Evolutionary conservation across 1,140 invertebrate genomes (phyloP).

Genomic region (Drosophila serrata): DNA sequence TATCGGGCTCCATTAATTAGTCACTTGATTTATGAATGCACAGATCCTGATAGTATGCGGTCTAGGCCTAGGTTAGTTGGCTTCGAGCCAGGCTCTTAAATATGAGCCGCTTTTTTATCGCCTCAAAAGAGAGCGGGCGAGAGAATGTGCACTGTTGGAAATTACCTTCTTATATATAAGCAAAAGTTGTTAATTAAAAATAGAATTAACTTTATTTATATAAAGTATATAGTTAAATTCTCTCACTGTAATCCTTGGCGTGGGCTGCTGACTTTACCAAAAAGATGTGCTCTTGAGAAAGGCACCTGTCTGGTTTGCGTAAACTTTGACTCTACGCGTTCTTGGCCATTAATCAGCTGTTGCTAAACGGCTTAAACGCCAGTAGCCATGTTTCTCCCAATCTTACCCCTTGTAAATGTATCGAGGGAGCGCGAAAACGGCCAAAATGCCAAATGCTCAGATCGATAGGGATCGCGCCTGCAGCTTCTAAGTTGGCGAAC

Average conservation of each 20-base stretch:
- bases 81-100: conserved; percentile 18
- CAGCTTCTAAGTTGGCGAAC: conserved; percentile 55
- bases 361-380: conserved; percentile 75
- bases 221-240: too few species aligned
- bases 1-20: conserved; percentile 78
- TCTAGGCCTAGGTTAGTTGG: background rate
- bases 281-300: conserved; percentile 10
- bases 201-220: too few species aligned
- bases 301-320: conserved; percentile 48
- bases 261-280: conserved; percentile 16
- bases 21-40: conserved; percentile 74
- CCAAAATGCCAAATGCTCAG: conserved; percentile 51
- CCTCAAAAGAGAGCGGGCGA: too few species aligned
- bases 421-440: conserved; percentile 66
- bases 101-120: conserved; percentile 30
- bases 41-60: conserved; percentile 52
- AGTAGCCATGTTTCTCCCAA: conserved; percentile 52
- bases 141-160: conserved; percentile 7
- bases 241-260: conserved; percentile 21
- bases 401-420: conserved; percentile 1
- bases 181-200: background rate
- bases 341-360: conserved; percentile 69
- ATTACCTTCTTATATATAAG: background rate
- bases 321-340: conserved; percentile 13
- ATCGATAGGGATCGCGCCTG: conserved; percentile 61